These are phyloP conservation scores for Tenodera sinensis DNA, from an alignment of 2,888 invertebrate genomes.

Conservation along the genomic window DNA sequence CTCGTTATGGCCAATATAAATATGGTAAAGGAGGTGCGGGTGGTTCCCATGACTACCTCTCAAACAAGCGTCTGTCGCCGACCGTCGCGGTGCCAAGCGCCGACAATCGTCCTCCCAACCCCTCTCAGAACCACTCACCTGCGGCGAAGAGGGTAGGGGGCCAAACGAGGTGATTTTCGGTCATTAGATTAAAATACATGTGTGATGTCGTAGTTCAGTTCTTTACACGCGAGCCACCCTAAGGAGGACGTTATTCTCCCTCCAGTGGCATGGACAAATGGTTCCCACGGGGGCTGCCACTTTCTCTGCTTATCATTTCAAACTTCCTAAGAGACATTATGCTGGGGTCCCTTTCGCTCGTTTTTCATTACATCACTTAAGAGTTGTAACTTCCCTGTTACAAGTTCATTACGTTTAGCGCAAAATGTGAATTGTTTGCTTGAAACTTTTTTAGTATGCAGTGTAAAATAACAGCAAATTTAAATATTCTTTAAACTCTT, in stretches of 20 bases:
- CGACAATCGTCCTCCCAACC: not conserved
- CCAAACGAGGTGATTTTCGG: not conserved
- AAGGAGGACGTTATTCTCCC: not conserved
- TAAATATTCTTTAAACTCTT: too few species aligned
- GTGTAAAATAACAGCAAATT: too few species aligned
- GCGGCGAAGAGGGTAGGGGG: not conserved
- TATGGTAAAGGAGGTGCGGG: not conserved
- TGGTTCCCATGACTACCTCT: constrained; percentile 10
- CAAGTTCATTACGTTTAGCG: too few species aligned
- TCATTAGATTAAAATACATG: not conserved
- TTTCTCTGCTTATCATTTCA: too few species aligned
- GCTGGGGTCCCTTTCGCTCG: too few species aligned
- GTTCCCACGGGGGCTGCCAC: not conserved
- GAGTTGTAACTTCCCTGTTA: too few species aligned
- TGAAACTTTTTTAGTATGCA: too few species aligned
- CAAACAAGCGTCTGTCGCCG: not conserved
- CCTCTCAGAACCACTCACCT: not conserved
- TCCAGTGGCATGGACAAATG: not conserved
- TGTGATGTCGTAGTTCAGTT: not conserved
- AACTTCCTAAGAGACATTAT: too few species aligned
- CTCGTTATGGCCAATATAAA: not conserved
- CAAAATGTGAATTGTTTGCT: too few species aligned
- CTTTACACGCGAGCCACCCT: not conserved
- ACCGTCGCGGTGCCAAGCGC: not conserved
- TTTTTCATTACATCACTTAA: too few species aligned